Percentiles rank a stretch among this genome's conserved stretches.
phyloP scores from a whole-genome alignment of 2,888 invertebrate species.

The Mimachlamys varia region DNA sequence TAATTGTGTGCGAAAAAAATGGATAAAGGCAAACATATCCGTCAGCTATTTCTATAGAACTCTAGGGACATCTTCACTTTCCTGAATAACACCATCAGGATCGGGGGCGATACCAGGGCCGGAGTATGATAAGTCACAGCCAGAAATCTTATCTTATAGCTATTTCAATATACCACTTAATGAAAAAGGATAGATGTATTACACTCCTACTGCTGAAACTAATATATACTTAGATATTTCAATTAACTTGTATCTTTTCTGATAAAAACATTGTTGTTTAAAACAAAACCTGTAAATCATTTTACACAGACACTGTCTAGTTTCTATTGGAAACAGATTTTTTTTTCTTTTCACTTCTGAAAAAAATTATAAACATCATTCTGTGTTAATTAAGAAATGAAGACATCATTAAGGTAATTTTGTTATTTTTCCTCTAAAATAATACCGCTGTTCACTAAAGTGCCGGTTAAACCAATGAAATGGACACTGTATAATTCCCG shows the following conservation, averaged over 20 bases:
- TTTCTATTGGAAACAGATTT: background rate
- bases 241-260: background rate
- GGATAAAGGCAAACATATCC: constrained; percentile 17
- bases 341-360: background rate
- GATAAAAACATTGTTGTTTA: background rate
- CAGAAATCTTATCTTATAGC: background rate
- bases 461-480: background rate
- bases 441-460: no score
- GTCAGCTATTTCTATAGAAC: background rate
- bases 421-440: background rate
- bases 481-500: background rate
- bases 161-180: background rate
- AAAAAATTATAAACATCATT: background rate
- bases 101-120: background rate
- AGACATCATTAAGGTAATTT: background rate
- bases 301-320: background rate
- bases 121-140: background rate
- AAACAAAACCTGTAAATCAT: background rate
- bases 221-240: background rate
- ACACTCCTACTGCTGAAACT: background rate
- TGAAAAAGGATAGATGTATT: background rate
- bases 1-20: constrained; percentile 21
- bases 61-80: background rate
- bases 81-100: background rate
- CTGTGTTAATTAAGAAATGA: background rate